A percentile compares a stretch with the other conserved stretches of the same genome.
phyloP scores from a whole-genome alignment of 2,888 invertebrate genomes.

The Tolmerus cingulatus region DNA sequence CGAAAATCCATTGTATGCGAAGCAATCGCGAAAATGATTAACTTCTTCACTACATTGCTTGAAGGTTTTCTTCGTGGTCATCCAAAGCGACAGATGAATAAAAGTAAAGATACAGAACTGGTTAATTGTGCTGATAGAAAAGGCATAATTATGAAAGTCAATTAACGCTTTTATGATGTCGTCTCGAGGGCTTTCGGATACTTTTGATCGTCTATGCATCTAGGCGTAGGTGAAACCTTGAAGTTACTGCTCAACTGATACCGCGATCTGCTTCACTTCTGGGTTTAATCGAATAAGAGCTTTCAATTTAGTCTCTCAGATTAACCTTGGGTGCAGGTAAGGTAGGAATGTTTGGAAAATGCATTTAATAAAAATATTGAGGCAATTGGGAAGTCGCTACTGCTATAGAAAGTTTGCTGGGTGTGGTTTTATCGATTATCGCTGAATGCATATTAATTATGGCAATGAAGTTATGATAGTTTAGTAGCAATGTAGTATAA shows the following conservation, averaged over 20 bases:
- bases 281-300: not conserved
- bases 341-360: not conserved
- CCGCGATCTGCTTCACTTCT: not conserved
- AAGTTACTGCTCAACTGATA: not conserved
- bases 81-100: not conserved
- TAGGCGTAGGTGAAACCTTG: slow-evolving; percentile 28
- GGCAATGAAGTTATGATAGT: not conserved
- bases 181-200: slow-evolving; percentile 18
- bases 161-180: slow-evolving; percentile 43
- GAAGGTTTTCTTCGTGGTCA: not conserved
- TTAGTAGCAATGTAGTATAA: too few relatives aligned
- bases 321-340: not conserved
- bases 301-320: not conserved
- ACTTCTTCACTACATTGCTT: not conserved
- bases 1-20: not conserved
- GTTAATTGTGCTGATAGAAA: not conserved
- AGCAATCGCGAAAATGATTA: not conserved
- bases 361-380: not conserved
- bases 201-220: not conserved
- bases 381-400: not conserved
- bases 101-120: not conserved
- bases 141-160: slow-evolving; percentile 46
- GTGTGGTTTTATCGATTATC: not conserved
- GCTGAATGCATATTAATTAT: not conserved
- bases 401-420: not conserved